Conservation (phyloP, 23 tunicate genomes). For the Ascidia mentula region DNA sequence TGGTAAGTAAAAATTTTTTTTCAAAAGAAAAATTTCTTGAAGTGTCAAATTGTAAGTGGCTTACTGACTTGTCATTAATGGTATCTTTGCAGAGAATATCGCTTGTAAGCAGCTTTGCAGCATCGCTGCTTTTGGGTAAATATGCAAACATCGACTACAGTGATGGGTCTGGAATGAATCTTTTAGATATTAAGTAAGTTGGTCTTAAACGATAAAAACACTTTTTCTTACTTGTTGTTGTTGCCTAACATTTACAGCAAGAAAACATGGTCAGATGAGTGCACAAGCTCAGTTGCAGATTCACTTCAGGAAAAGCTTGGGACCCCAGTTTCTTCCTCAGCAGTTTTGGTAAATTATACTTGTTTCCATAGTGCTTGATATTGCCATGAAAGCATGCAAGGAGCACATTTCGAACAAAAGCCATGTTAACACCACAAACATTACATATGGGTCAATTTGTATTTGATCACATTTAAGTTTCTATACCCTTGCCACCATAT, state of each 20-base stretch:
- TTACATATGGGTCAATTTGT: too few relatives aligned
- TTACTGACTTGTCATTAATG: neutral
- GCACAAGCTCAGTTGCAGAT: conserved; percentile 42
- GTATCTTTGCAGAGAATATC: conserved; percentile 72
- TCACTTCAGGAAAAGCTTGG: conserved; percentile 63
- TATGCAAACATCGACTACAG: conserved; percentile 87
- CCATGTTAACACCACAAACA: too few relatives aligned
- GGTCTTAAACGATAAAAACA: too few relatives aligned
- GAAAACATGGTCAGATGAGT: conserved; percentile 57
- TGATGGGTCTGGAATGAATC: conserved; percentile 96
- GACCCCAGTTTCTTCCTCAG: conserved; percentile 63
- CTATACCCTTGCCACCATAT: too few relatives aligned
- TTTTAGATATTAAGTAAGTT: conserved; percentile 64
- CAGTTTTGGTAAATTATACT: conserved; percentile 53
- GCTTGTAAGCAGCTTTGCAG: conserved; percentile 82
- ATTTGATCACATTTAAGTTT: too few relatives aligned
- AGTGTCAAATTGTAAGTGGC: too few relatives aligned
- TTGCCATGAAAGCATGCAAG: too few relatives aligned
- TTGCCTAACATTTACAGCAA: conserved; percentile 32
- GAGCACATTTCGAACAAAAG: too few relatives aligned
- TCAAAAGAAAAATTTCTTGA: too few relatives aligned
- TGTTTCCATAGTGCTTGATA: too few relatives aligned
- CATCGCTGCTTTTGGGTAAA: conserved; percentile 71
- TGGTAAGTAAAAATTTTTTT: neutral
- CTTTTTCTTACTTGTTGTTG: too few relatives aligned